Percentiles rank a stretch among this genome's conserved stretches.
phyloP scores from a whole-genome alignment of 2,888 invertebrate species.

The Ashinkailepas kermadecensis region DNA sequence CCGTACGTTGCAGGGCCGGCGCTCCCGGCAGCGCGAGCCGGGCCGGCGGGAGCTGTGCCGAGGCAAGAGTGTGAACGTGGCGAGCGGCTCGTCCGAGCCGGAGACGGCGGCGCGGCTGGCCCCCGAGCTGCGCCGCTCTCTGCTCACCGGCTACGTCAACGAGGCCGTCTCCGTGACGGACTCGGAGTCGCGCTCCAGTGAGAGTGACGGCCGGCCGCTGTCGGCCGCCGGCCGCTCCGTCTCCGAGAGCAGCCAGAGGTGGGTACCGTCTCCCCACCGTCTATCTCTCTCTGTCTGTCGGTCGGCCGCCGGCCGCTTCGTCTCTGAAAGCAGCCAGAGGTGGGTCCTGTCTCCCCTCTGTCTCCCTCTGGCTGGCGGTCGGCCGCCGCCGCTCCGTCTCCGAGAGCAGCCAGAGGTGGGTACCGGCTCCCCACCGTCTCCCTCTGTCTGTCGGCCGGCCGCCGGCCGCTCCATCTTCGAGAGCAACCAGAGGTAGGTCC shows the following conservation, averaged over 20 bases:
- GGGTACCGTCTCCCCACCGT: not conserved
- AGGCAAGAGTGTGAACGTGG: not conserved
- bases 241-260: not conserved
- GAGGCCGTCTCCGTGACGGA: conserved; percentile 28
- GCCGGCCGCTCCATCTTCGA: not conserved
- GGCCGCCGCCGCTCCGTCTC: not conserved
- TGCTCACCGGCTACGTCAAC: conserved; percentile 31
- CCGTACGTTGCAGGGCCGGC: not conserved
- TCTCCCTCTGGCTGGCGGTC: too few relatives aligned
- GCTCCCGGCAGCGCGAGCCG: not conserved
- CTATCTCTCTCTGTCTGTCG: not conserved
- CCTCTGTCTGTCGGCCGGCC: not conserved
- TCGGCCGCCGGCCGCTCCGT: conserved; percentile 7
- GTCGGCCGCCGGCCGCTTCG: conserved; percentile 1
- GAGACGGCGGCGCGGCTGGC: not conserved
- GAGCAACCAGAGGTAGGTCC: too few relatives aligned
- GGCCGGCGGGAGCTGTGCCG: not conserved
- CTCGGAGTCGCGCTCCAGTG: conserved; percentile 4
- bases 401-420: not conserved
- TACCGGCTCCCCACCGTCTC: not conserved
- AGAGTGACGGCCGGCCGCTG: not conserved
- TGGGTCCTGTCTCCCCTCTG: too few relatives aligned
- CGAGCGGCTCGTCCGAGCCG: not conserved
- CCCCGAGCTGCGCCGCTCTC: conserved; percentile 23
- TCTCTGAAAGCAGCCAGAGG: not conserved